These are phyloP conservation scores for Dastarcus helophoroides DNA, from an alignment of 2,888 invertebrate genomes.

Conservation along the genomic window DNA sequence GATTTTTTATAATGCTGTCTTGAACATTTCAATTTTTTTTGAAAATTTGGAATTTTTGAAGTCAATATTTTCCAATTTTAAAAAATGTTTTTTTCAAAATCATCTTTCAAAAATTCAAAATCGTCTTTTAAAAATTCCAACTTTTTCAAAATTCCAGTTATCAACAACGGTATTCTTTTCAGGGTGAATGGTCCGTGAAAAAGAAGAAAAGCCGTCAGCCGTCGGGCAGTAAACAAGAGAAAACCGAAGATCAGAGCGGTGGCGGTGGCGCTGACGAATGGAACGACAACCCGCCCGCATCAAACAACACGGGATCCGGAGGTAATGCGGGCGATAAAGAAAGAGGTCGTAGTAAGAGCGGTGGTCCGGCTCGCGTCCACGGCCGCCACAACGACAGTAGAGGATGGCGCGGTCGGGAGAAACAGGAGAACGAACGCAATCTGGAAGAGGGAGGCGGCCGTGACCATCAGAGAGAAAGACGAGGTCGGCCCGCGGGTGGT, in stretches of 20 bases:
- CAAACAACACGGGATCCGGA: conserved; percentile 14
- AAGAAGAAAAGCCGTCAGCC: conserved; percentile 72
- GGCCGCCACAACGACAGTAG: conserved; percentile 39
- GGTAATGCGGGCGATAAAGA: conserved; percentile 17
- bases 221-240: conserved; percentile 29
- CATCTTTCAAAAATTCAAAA: too few species aligned
- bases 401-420: conserved; percentile 32
- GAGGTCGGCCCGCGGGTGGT: conserved; percentile 40
- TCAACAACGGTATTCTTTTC: too few species aligned
- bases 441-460: conserved; percentile 25
- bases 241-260: conserved; percentile 16
- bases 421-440: conserved; percentile 34
- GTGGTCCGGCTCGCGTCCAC: conserved; percentile 42
- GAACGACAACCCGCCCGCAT: conserved; percentile 22
- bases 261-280: conserved; percentile 23
- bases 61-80: too few species aligned
- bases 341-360: conserved; percentile 32
- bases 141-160: too few species aligned
- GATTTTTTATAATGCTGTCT: too few species aligned
- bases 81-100: too few species aligned
- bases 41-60: too few species aligned
- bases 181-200: conserved; percentile 80
- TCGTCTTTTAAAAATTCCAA: too few species aligned
- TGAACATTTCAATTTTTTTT: too few species aligned
- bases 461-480: conserved; percentile 36